phyloP scores from a whole-genome alignment of 2,113 vertebrate genomes.

The Addax nasomaculatus region DNA sequence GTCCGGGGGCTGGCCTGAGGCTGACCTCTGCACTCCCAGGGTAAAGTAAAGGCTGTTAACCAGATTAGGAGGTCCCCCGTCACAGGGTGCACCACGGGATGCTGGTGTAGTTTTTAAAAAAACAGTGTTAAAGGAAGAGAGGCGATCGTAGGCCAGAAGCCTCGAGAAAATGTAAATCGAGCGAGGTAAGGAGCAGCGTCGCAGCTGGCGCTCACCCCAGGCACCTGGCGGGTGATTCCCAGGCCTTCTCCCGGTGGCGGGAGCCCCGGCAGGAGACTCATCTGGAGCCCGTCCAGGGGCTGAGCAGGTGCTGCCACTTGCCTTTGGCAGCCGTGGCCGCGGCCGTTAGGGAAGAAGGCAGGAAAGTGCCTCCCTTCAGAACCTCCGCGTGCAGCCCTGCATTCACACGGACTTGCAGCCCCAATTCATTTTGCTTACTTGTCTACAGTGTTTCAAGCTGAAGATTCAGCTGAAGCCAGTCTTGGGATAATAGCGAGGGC shows the following conservation, averaged over 20 bases:
- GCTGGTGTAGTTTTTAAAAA: background rate
- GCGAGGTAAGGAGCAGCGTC: accelerated
- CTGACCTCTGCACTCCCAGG: background rate
- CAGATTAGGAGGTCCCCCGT: background rate
- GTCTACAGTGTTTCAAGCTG: background rate
- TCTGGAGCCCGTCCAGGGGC: background rate
- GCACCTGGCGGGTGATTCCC: accelerated
- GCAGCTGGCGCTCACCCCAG: accelerated
- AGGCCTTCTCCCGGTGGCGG: background rate
- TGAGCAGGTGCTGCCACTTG: accelerated
- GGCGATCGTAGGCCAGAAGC: accelerated
- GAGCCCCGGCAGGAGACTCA: background rate
- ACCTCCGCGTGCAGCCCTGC: accelerated
- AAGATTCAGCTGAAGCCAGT: background rate
- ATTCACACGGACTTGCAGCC: background rate
- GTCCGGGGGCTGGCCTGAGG: background rate
- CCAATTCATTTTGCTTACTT: background rate
- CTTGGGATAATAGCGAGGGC: background rate
- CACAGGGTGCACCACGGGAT: accelerated
- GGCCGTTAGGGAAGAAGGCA: background rate
- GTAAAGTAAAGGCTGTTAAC: background rate
- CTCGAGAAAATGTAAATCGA: background rate
- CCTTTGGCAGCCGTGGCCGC: background rate
- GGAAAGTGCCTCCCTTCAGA: accelerated
- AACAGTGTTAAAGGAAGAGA: background rate